Evolutionary conservation across 2,113 vertebrate genomes (phyloP).

Genomic region (Pseudolaguvia tuberculata): DNA sequence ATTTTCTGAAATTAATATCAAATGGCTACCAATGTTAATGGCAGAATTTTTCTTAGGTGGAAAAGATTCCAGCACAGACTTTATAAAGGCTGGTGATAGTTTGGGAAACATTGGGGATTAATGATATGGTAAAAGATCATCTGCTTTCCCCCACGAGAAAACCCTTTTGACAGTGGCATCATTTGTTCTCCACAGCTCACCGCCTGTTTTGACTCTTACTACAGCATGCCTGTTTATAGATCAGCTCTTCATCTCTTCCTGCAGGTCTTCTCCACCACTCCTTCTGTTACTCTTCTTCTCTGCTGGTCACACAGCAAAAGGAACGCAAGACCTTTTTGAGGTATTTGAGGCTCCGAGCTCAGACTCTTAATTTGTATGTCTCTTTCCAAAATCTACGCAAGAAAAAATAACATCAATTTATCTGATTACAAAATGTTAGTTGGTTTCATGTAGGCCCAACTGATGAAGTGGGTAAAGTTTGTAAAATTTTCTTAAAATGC

Average conservation of each 20-base stretch:
- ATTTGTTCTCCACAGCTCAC: conserved; percentile 38
- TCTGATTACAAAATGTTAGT: conserved; percentile 70
- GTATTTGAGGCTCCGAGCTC: conserved; percentile 73
- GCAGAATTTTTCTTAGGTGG: neutral
- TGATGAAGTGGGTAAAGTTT: conserved; percentile 64
- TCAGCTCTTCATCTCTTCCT: conserved; percentile 7
- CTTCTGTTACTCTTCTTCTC: conserved; percentile 18
- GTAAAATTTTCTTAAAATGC: conserved; percentile 54
- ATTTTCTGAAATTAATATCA: neutral
- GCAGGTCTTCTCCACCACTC: conserved; percentile 22
- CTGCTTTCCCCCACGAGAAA: conserved; percentile 32
- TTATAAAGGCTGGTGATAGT: neutral
- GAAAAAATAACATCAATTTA: conserved; percentile 55
- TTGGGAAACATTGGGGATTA: conserved; percentile 25
- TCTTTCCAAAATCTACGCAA: conserved; percentile 59
- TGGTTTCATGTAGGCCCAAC: conserved; percentile 57
- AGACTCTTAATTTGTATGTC: conserved; percentile 64
- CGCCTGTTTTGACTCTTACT: conserved; percentile 27
- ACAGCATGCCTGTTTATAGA: conserved; percentile 19
- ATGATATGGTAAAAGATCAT: conserved; percentile 41
- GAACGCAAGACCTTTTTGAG: conserved; percentile 64
- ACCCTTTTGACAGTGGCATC: conserved; percentile 31
- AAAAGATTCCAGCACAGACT: neutral
- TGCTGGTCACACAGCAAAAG: conserved; percentile 39
- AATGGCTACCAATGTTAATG: conserved; percentile 9